phyloP scores from a whole-genome alignment of 2,888 invertebrate species.

The Tachina lurida region DNA sequence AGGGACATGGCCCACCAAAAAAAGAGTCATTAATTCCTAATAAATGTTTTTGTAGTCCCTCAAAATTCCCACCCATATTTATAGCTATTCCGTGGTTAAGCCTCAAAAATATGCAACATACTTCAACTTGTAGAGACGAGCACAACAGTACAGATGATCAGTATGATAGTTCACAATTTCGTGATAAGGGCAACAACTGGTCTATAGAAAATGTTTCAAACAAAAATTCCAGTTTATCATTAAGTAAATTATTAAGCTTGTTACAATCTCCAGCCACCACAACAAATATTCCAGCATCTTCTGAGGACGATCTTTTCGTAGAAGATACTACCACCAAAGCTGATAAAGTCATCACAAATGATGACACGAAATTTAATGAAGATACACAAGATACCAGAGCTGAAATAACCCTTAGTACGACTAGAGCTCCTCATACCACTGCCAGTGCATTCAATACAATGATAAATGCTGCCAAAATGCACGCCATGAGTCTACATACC shows the following conservation, averaged over 20 bases:
- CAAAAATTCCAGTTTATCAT: not conserved
- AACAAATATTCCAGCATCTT: not conserved
- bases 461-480: conserved; percentile 51
- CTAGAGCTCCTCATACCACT: not conserved
- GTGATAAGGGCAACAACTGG: not conserved
- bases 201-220: not conserved
- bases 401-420: not conserved
- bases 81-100: conserved; percentile 42
- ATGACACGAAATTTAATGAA: not conserved
- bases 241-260: not conserved
- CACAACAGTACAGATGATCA: not conserved
- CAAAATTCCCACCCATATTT: conserved; percentile 32
- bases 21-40: not conserved
- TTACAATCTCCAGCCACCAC: not conserved
- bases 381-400: not conserved
- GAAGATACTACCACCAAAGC: conserved; percentile 17
- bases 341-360: not conserved
- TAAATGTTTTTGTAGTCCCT: conserved; percentile 5
- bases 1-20: not conserved
- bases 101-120: not conserved
- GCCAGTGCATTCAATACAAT: conserved; percentile 34
- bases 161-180: not conserved
- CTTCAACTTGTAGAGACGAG: not conserved
- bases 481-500: not conserved
- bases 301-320: conserved; percentile 34